Evolutionary conservation across 2,888 invertebrate species (phyloP).

Genomic region (Rhamphomyia laevipes): DNA sequence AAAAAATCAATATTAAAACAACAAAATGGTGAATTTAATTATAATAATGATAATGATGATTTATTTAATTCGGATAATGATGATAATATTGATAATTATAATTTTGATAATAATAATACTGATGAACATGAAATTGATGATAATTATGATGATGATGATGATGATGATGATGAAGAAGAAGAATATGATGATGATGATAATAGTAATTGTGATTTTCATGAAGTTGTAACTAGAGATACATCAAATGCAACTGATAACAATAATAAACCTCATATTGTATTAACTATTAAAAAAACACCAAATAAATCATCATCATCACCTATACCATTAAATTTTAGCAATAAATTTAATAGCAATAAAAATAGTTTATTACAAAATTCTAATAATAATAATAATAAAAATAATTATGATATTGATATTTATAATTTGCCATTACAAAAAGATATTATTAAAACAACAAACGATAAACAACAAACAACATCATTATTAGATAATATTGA

Average conservation of each 20-base stretch:
- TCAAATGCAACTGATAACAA: conserved; percentile 21
- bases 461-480: no score
- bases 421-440: no score
- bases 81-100: conserved; percentile 10
- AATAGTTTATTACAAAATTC: no score
- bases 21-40: background rate
- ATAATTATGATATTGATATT: no score
- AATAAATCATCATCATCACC: conserved; percentile 17
- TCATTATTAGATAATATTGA: no score
- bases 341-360: no score
- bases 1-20: background rate
- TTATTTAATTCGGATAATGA: conserved; percentile 11
- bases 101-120: conserved; percentile 13
- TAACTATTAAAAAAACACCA: conserved; percentile 33
- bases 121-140: conserved; percentile 7
- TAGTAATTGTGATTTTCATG: conserved; percentile 21
- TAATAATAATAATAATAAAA: no score
- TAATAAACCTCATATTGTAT: conserved; percentile 23
- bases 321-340: no score
- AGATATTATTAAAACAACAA: no score
- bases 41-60: conserved; percentile 2
- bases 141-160: conserved; percentile 10
- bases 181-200: conserved; percentile 11
- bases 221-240: conserved; percentile 24
- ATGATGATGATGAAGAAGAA: conserved; percentile 9